Conservation (phyloP, 2,113 vertebrate species). For the Dipodomys stephensi region DNA sequence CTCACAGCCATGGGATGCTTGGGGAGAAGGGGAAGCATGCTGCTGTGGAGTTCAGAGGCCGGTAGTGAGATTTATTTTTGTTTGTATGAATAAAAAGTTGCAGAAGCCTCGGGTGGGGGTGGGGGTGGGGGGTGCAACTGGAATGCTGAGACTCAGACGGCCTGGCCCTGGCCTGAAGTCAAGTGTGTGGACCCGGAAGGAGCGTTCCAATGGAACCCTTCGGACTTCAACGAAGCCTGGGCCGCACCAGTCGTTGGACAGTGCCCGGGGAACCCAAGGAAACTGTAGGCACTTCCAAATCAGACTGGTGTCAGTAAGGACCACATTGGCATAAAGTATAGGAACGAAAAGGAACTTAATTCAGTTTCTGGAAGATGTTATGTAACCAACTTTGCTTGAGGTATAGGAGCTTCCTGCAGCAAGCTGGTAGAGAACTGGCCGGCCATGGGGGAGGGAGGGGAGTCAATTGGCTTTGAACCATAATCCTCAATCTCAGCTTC, state of each 20-base stretch:
- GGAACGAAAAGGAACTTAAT: not conserved
- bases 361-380: constrained; percentile 16
- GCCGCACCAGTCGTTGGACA: not conserved
- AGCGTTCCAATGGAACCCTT: constrained; percentile 78
- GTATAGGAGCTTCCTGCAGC: not conserved
- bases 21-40: constrained; percentile 87
- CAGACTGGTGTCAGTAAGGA: not conserved
- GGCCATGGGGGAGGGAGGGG: not conserved
- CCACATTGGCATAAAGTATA: not conserved
- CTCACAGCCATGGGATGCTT: constrained; percentile 83
- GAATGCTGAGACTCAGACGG: constrained; percentile 87
- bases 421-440: not conserved
- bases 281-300: not conserved
- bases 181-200: constrained; percentile 83
- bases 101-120: constrained; percentile 87
- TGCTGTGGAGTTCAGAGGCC: constrained; percentile 90
- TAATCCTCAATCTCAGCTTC: too few relatives aligned
- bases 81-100: constrained; percentile 90
- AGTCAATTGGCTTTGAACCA: not conserved
- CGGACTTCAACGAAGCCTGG: not conserved
- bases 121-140: constrained; percentile 77
- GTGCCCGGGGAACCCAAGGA: not conserved
- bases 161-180: constrained; percentile 81
- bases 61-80: constrained; percentile 90
- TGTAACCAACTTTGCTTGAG: constrained; percentile 11